A percentile compares a stretch with the other conserved stretches of the same genome.
Evolutionary conservation across 2,113 vertebrate genomes (phyloP).

Genomic region (human): DNA sequence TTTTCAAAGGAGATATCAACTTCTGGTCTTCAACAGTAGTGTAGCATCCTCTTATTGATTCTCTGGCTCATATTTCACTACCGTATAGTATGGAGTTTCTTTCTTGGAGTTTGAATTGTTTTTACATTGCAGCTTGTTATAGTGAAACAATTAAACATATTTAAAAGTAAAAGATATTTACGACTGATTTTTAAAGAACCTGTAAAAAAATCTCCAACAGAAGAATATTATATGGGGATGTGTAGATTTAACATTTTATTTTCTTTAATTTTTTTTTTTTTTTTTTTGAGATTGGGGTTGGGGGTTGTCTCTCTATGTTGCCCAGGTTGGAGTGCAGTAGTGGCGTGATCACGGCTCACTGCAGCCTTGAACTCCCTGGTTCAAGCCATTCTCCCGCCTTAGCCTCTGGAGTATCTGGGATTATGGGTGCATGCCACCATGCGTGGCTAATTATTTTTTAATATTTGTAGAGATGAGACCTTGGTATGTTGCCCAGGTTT

Average conservation of each 20-base stretch:
- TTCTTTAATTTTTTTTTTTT: no score
- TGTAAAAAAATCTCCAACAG: neutral
- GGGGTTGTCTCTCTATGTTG: no score
- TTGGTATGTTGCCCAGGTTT: no score
- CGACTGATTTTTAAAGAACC: neutral
- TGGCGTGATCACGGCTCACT: no score
- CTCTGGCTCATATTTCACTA: slow-evolving; percentile 42
- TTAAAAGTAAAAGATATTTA: slow-evolving; percentile 54
- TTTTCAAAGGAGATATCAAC: neutral
- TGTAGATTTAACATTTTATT: neutral
- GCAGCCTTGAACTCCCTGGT: no score
- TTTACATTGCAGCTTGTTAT: slow-evolving; percentile 23
- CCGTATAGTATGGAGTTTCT: neutral
- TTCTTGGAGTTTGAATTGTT: slow-evolving; percentile 50
- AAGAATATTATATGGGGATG: neutral
- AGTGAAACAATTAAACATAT: neutral
- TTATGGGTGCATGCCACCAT: no score
- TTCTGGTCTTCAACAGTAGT: neutral
- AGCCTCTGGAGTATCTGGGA: no score
- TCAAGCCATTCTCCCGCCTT: no score
- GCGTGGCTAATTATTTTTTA: no score
- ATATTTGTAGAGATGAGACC: no score
- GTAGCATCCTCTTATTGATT: neutral
- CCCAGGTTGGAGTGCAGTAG: no score
- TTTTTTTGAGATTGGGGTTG: no score